Percentiles rank a stretch among this genome's conserved stretches.
Conservation (phyloP, 2,113 vertebrate genomes). For the Tichodroma muraria region DNA sequence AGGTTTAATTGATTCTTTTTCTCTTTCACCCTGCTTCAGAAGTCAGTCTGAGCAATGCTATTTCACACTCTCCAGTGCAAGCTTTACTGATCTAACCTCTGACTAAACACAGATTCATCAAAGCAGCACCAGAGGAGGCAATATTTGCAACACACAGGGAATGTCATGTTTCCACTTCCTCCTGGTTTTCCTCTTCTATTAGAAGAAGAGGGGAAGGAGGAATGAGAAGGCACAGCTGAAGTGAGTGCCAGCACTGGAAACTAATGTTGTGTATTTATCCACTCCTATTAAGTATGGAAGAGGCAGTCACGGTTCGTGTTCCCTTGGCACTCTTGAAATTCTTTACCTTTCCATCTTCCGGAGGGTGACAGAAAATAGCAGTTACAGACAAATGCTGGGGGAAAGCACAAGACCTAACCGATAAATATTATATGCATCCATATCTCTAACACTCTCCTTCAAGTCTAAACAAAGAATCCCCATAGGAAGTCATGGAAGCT, state of each 20-base stretch:
- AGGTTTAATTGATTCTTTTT: conserved; percentile 68
- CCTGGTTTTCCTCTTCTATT: not conserved
- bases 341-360: conserved; percentile 54
- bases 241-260: not conserved
- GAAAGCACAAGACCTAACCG: conserved; percentile 43
- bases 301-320: conserved; percentile 23
- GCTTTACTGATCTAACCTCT: conserved; percentile 18
- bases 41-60: conserved; percentile 71
- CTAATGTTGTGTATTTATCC: conserved; percentile 35
- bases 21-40: conserved; percentile 61
- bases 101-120: conserved; percentile 49
- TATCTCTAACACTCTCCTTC: not conserved
- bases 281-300: conserved; percentile 22
- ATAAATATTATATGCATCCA: conserved; percentile 57
- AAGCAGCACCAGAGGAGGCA: not conserved
- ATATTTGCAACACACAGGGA: not conserved
- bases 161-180: conserved; percentile 13
- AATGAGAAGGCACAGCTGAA: not conserved
- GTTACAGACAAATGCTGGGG: conserved; percentile 49
- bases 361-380: conserved; percentile 52
- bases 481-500: not conserved
- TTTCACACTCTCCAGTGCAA: conserved; percentile 14
- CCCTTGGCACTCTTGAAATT: conserved; percentile 27
- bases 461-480: conserved; percentile 11
- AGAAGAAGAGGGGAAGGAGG: not conserved